Conservation (phyloP, 2,888 invertebrate species). For the Dynastes maya region DNA sequence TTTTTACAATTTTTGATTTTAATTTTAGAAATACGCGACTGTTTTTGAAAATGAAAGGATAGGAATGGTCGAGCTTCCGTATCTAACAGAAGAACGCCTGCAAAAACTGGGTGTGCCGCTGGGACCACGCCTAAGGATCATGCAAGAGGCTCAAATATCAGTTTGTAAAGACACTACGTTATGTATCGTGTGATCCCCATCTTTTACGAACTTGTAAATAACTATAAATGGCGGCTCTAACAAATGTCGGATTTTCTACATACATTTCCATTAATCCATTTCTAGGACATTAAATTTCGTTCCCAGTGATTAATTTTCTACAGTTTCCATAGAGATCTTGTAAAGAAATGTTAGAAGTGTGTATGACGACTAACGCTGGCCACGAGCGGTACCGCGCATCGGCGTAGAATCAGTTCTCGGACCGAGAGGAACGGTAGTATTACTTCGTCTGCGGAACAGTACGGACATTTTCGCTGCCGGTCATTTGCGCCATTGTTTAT, state of each 20-base stretch:
- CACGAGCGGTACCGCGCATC: no score
- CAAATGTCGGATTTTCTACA: conserved; percentile 55
- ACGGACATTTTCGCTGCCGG: no score
- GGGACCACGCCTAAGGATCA: conserved; percentile 89
- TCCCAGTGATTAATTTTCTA: conserved; percentile 10
- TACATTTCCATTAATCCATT: neutral
- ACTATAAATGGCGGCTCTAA: conserved; percentile 58
- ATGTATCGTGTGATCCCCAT: conserved; percentile 73
- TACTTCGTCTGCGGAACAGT: no score
- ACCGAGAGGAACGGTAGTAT: no score
- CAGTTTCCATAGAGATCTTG: neutral
- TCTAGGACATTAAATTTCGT: conserved; percentile 46
- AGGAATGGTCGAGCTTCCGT: conserved; percentile 92
- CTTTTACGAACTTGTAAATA: conserved; percentile 47
- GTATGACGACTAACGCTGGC: neutral
- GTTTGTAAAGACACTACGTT: conserved; percentile 77
- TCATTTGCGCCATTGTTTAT: no score
- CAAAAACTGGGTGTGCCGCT: conserved; percentile 92
- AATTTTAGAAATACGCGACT: conserved; percentile 86
- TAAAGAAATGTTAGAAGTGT: neutral
- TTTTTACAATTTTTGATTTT: neutral
- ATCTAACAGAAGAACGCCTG: conserved; percentile 89
- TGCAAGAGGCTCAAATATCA: conserved; percentile 86
- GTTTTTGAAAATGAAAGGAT: conserved; percentile 89
- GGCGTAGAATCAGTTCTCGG: no score